Evolutionary conservation across 2,113 vertebrate genomes (phyloP), one percentile per base, ranked within the genome.

Genomic region (Neoarius graeffei): DNA sequence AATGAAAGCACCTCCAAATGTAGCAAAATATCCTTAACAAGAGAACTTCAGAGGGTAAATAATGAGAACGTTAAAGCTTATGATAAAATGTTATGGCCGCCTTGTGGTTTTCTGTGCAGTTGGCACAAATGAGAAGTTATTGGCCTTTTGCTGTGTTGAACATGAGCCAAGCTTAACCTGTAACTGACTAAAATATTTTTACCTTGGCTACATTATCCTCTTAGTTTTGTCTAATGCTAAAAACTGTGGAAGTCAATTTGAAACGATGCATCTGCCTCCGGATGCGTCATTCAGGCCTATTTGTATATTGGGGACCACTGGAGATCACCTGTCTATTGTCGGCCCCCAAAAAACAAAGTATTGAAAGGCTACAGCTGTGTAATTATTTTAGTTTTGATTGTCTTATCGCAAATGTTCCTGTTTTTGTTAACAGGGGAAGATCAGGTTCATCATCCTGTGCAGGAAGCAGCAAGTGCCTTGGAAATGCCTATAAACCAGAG

Each of bases 391-490:
- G 5, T 30, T 25, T 73, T 60, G 35, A 9, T n/a, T 9, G 27
- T 59, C 17, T 50, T 17, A 74, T 85, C 35, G 50, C 5, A 52
- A n/a, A 42, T n/a, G 13, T 4, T 86, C 69, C 17, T 3, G 7
- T 54, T 79, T 86, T 20, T 86, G 30, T 85, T 64, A 20, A 30
- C 13, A 79, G 59, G 20, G 9, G 59, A 80, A 35, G n/a, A 52
- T 23, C 1, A 79, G 2, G 3, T 66, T 62, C 52, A 20, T 6
- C n/a, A 9, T 52, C 48, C 85, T 66, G 85, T 86, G 59, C 30
- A 79, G 85, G 85, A 79, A 80, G 66, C 85, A 3, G 4, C 15
- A 30, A 74, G 10, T 4, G 20, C 48, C 10, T 25, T 77, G 74
- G 48, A 77, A 42, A 11, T 50, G 9, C 25, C 1, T 48, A 15